These are phyloP conservation scores for Enhydra lutris DNA, from an alignment of 2,113 vertebrate species.

Conservation along the genomic window DNA sequence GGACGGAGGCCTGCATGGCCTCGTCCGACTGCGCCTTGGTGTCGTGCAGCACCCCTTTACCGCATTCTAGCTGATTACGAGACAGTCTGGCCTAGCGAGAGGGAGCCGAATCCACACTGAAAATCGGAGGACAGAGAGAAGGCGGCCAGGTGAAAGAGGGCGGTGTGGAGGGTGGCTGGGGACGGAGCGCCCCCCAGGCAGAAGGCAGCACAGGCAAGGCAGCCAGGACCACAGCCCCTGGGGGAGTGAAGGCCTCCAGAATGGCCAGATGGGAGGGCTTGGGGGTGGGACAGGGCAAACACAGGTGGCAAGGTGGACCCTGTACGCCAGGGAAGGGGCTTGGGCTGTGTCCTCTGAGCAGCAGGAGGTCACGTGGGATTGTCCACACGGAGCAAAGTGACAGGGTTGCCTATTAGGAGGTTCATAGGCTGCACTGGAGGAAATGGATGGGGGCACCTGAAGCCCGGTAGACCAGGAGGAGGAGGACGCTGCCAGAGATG, in stretches of 20 bases:
- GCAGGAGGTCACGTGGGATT: accelerated
- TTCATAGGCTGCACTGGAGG: not conserved
- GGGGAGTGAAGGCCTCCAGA: not conserved
- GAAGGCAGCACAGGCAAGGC: no score
- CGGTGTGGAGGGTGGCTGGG: not conserved
- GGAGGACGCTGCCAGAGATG: not conserved
- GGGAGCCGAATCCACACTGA: not conserved
- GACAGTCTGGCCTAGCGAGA: not conserved
- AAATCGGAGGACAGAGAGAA: not conserved
- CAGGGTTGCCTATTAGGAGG: not conserved
- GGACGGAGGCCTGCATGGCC: not conserved
- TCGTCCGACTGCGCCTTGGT: accelerated
- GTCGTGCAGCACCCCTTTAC: no score
- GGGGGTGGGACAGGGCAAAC: not conserved
- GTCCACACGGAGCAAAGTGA: not conserved
- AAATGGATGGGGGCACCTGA: accelerated
- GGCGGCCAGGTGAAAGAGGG: not conserved
- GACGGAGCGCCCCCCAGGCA: not conserved
- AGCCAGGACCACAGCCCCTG: not conserved
- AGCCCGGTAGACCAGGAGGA: not conserved
- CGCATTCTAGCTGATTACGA: not conserved
- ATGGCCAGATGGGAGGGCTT: not conserved
- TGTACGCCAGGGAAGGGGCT: not conserved
- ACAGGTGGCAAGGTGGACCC: not conserved
- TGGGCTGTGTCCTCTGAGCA: not conserved